These are phyloP conservation scores for Caenorhabditis latens DNA, from an alignment of 1,140 invertebrate species.

Conservation along the genomic window DNA sequence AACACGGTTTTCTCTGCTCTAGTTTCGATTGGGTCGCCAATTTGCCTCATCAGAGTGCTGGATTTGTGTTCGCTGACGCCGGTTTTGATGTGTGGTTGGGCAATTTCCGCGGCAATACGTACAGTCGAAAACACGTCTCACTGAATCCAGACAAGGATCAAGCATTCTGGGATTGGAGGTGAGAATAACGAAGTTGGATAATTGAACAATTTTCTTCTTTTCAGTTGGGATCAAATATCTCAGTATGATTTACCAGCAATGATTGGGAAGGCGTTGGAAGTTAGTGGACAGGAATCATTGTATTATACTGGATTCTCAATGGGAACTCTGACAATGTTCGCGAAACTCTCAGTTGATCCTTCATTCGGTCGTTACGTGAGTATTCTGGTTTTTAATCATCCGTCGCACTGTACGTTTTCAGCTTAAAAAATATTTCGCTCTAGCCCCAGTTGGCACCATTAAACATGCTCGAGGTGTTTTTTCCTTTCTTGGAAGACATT, in stretches of 20 bases:
- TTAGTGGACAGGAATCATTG: slow-evolving; percentile 73
- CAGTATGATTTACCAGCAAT: slow-evolving; percentile 83
- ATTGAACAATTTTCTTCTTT: slow-evolving; percentile 57
- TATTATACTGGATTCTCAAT: slow-evolving; percentile 80
- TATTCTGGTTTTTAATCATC: neutral
- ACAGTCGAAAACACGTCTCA: slow-evolving; percentile 80
- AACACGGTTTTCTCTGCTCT: slow-evolving; percentile 85
- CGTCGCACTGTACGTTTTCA: slow-evolving; percentile 56
- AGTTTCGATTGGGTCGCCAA: slow-evolving; percentile 85
- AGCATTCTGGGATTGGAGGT: slow-evolving; percentile 78
- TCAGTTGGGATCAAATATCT: slow-evolving; percentile 86
- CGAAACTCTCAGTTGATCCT: slow-evolving; percentile 72
- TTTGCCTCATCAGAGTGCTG: slow-evolving; percentile 82
- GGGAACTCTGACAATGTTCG: slow-evolving; percentile 79
- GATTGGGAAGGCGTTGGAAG: slow-evolving; percentile 82
- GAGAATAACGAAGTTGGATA: neutral
- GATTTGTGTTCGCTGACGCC: slow-evolving; percentile 81
- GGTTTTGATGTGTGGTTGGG: slow-evolving; percentile 86
- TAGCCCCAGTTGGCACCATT: slow-evolving; percentile 72
- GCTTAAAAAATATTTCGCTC: slow-evolving; percentile 74
- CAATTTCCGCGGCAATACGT: slow-evolving; percentile 83
- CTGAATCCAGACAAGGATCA: slow-evolving; percentile 66
- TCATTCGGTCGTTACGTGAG: slow-evolving; percentile 76
- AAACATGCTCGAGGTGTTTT: slow-evolving; percentile 67
- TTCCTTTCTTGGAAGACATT: slow-evolving; percentile 44